Evolutionary conservation across 2,113 vertebrate genomes (phyloP), one percentile per base, ranked within the genome.

Genomic region (Mesembrinibis cayennensis): DNA sequence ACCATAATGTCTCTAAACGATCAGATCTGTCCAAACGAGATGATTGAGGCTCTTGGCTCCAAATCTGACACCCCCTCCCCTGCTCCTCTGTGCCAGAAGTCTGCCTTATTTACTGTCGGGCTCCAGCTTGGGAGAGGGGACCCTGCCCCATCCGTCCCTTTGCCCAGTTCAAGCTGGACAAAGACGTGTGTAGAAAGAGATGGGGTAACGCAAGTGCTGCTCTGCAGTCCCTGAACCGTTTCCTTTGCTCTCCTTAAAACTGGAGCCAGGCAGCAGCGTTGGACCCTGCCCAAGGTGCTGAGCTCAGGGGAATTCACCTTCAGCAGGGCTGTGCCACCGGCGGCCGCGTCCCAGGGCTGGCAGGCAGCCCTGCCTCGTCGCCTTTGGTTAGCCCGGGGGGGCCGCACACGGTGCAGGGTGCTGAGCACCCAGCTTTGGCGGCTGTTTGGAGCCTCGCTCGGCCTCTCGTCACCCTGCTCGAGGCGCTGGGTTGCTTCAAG

Each of bases 1-100:
- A 0, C 62, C 1, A 0, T 36, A 27, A 8, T 36, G n/a, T 42
- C 76, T 47, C 34, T 40, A 4, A 53, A 21, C 0, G 1, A 30
- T 15, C 29, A 6, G 65, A 9, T 59, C 26, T 44, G 30, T 17
- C 32, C 59, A 21, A 6, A 25, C 0, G 5, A 47, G 38, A 8
- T 21, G 69, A 7, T 13, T 0, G 7, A 38, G 38, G 32, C 50
- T 63, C 20, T n/a, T 49, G 9, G 52, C 30, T 84, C 59, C 1
- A 7, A 30, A 1, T 53, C 45, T 49, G 36, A 45, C 15, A 7
- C 26, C 32, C 30, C 6, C 10, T 7, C 25, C n/a, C 9, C 47
- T 4, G 21, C 50, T 58, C 16, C 65, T 11, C 2, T 7, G 9
- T 23, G 7, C 58, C 52, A 40, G 20, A 83, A 88, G 59, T 27